A percentile compares a stretch with the other conserved stretches of the same genome.
Conservation (phyloP, 2,888 invertebrate species). For the Philereme vetulata region DNA sequence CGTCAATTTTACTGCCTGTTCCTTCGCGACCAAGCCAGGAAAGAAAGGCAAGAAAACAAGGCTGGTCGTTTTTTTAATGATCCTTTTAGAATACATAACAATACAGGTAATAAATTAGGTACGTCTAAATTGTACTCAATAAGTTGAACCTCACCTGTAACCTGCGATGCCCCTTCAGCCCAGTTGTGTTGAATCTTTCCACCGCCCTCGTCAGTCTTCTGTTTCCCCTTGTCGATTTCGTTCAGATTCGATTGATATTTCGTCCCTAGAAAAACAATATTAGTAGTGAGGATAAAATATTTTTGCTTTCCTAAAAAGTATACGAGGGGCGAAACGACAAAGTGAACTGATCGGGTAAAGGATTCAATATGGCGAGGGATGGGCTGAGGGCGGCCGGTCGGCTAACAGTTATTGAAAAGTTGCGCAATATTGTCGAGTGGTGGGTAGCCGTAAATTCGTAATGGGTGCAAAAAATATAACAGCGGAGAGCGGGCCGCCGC, state of each 20-base stretch:
- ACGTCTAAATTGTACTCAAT: too few species aligned
- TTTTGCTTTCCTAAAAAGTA: slow-evolving; percentile 37
- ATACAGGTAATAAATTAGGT: too few species aligned
- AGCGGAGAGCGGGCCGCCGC: slow-evolving; percentile 45
- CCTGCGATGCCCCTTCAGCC: slow-evolving; percentile 78
- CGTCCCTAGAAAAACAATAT: slow-evolving; percentile 81
- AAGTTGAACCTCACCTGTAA: slow-evolving; percentile 60
- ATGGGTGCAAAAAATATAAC: slow-evolving; percentile 81
- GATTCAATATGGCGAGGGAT: slow-evolving; percentile 76
- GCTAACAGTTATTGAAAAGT: slow-evolving; percentile 82
- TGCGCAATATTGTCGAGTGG: slow-evolving; percentile 82
- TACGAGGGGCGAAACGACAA: slow-evolving; percentile 47
- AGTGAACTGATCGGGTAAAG: slow-evolving; percentile 67
- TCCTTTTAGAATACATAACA: too few species aligned
- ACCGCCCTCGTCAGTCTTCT: slow-evolving; percentile 86
- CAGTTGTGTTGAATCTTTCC: slow-evolving; percentile 82
- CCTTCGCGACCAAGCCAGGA: too few species aligned
- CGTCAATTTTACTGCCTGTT: too few species aligned
- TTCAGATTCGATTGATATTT: slow-evolving; percentile 90
- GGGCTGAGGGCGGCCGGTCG: slow-evolving; percentile 57
- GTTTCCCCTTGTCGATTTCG: slow-evolving; percentile 91
- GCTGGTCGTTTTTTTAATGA: too few species aligned
- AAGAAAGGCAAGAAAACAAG: too few species aligned
- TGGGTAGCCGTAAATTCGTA: slow-evolving; percentile 80
- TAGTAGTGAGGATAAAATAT: slow-evolving; percentile 33